Conservation (phyloP, 2,113 vertebrate species). For the human (Homo sapiens) region DNA sequence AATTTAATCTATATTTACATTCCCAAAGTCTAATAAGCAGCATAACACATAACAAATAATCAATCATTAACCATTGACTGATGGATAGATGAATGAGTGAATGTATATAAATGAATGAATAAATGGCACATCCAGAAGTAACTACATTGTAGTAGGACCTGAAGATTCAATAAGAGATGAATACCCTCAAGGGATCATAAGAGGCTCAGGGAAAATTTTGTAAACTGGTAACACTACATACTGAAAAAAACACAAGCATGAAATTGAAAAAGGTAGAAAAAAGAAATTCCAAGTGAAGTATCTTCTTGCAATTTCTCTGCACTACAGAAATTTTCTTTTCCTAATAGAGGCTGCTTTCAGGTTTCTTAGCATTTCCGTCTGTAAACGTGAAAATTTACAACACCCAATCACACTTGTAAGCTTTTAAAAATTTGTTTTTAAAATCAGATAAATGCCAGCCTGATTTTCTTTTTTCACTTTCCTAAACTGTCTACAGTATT, state of each 20-base stretch:
- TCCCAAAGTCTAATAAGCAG: not conserved
- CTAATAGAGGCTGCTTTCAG: not conserved
- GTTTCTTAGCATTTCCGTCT: not conserved
- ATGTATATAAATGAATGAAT: not conserved
- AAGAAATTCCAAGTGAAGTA: not conserved
- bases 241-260: not conserved
- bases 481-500: not conserved
- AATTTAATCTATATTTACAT: constrained; percentile 48
- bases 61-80: not conserved
- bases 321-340: not conserved
- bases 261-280: not conserved
- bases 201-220: not conserved
- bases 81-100: not conserved
- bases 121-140: not conserved
- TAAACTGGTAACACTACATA: not conserved
- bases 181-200: not conserved
- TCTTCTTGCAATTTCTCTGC: not conserved
- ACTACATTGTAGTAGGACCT: not conserved
- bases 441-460: not conserved
- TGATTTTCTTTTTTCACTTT: not conserved
- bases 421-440: not conserved
- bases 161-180: not conserved
- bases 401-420: fast-evolving
- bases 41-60: not conserved
- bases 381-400: not conserved